A percentile compares a stretch with the other conserved stretches of the same genome.
Evolutionary conservation across 2,113 vertebrate genomes (phyloP).

Genomic region (Euleptes europaea): DNA sequence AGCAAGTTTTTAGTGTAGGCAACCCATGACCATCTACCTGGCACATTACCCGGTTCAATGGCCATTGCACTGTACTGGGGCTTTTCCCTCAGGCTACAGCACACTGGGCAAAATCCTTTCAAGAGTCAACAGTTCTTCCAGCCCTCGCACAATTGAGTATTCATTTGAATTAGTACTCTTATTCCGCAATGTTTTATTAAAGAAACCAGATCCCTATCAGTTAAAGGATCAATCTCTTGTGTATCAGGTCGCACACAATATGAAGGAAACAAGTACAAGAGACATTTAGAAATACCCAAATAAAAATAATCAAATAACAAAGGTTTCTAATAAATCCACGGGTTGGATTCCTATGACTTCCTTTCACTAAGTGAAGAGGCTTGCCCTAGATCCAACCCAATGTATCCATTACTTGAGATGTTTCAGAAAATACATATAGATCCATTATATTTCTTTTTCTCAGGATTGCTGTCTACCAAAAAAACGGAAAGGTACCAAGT

Average conservation of each 20-base stretch:
- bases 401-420: background rate
- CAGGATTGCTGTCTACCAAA: background rate
- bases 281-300: background rate
- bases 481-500: background rate
- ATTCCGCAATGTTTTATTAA: background rate
- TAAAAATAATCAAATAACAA: constrained; percentile 12
- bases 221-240: background rate
- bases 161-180: background rate
- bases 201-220: background rate
- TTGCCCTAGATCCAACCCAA: background rate
- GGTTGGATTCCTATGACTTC: too few species aligned
- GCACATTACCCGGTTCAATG: constrained; percentile 4
- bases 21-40: constrained; percentile 7
- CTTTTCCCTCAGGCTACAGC: background rate
- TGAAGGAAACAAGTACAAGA: too few species aligned
- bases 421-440: background rate
- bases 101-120: background rate
- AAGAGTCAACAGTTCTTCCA: background rate
- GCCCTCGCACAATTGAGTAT: background rate
- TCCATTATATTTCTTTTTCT: background rate
- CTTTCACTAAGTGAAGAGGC: too few species aligned
- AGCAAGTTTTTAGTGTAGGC: constrained; percentile 14
- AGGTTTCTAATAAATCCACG: background rate
- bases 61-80: background rate
- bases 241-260: background rate